Percentiles rank a stretch among this genome's conserved stretches.
These are phyloP conservation scores for Globicephala melas DNA, from an alignment of 2,113 vertebrate genomes.

Conservation along the genomic window DNA sequence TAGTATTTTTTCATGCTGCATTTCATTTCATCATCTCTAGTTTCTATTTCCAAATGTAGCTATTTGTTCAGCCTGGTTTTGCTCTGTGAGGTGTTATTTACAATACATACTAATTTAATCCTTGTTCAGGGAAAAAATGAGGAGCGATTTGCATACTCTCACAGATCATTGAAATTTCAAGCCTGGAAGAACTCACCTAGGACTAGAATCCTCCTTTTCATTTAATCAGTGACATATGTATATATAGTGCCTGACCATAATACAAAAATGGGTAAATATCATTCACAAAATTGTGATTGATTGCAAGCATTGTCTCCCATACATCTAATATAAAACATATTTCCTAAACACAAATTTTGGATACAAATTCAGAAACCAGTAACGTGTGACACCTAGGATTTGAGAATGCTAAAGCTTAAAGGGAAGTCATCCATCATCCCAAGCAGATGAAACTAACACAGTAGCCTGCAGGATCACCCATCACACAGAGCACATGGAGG, in stretches of 20 bases:
- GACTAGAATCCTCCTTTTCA: not conserved
- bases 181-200: not conserved
- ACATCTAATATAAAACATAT: not conserved
- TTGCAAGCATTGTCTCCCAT: not conserved
- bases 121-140: not conserved
- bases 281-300: not conserved
- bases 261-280: not conserved
- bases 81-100: constrained; percentile 53
- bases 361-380: not conserved
- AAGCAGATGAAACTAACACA: not conserved
- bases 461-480: rapidly evolving
- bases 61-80: constrained; percentile 54
- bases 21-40: constrained; percentile 48
- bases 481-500: rapidly evolving
- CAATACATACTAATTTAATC: constrained; percentile 66
- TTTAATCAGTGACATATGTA: not conserved
- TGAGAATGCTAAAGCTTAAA: not conserved
- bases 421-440: not conserved
- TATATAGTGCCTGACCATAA: not conserved
- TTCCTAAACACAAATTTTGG: not conserved
- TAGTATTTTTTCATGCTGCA: constrained; percentile 34
- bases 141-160: not conserved
- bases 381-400: not conserved
- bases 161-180: constrained; percentile 32
- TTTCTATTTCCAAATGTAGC: constrained; percentile 50